Conservation (phyloP, 2,113 vertebrate species). For the Empidonax traillii region DNA sequence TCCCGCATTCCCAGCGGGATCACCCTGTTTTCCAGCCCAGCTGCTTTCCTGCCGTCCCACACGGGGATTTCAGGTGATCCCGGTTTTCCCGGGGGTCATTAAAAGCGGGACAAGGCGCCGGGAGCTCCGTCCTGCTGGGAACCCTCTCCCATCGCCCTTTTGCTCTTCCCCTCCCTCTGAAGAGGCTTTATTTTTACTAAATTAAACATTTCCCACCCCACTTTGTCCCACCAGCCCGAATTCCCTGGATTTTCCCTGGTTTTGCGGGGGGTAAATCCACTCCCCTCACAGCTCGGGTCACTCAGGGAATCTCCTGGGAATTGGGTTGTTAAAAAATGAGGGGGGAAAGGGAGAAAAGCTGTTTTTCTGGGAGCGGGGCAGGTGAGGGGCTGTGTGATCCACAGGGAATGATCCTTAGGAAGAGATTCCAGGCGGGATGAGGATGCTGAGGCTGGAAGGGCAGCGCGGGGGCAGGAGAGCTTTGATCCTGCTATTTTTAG, state of each 20-base stretch:
- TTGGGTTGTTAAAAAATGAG: neutral
- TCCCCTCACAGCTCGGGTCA: fast-evolving
- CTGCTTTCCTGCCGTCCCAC: neutral
- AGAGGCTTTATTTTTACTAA: neutral
- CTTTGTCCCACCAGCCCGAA: neutral
- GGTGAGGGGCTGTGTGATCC: neutral
- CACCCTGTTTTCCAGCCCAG: neutral
- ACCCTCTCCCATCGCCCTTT: neutral
- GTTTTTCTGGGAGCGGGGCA: neutral
- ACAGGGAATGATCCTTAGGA: neutral
- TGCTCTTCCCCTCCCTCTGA: fast-evolving
- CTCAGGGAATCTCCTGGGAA: fast-evolving
- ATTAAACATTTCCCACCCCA: fast-evolving
- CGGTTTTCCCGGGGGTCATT: fast-evolving
- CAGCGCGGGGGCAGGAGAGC: neutral
- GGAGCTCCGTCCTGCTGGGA: neutral
- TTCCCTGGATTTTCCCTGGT: neutral
- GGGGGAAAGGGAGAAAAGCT: fast-evolving
- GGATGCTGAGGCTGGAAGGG: neutral
- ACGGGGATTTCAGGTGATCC: neutral
- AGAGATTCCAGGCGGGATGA: neutral
- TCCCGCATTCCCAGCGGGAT: fast-evolving
- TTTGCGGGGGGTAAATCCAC: neutral
- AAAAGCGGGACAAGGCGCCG: fast-evolving
- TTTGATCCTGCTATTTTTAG: constrained; percentile 21